These are phyloP conservation scores for Dynastes hyllus DNA, from an alignment of 2,888 invertebrate species.

Conservation along the genomic window DNA sequence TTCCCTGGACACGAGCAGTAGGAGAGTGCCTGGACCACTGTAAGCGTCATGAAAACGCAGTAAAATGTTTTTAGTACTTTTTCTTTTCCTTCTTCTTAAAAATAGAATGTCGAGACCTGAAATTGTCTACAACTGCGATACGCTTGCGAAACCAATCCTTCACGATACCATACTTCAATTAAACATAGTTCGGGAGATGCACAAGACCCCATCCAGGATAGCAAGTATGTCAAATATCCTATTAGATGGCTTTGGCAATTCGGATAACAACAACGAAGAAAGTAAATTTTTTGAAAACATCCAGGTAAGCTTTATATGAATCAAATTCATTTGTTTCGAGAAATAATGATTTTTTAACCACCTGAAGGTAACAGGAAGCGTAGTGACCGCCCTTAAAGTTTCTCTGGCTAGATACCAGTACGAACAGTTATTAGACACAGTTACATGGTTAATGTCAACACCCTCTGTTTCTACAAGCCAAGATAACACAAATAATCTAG, in stretches of 20 bases:
- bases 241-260: constrained; percentile 62
- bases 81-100: too few species aligned
- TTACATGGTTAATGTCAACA: constrained; percentile 70
- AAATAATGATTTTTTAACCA: constrained; percentile 11
- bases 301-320: constrained; percentile 55
- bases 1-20: constrained; percentile 78
- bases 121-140: constrained; percentile 83
- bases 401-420: constrained; percentile 91
- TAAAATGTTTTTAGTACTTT: too few species aligned
- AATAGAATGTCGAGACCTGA: constrained; percentile 73
- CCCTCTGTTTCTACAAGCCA: constrained; percentile 65
- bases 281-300: constrained; percentile 56
- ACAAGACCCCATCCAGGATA: constrained; percentile 59
- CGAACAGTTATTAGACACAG: constrained; percentile 88
- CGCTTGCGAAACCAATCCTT: constrained; percentile 87
- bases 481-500: constrained; percentile 61
- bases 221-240: constrained; percentile 65
- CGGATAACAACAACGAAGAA: constrained; percentile 53
- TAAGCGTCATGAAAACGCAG: constrained; percentile 44
- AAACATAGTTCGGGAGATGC: constrained; percentile 66
- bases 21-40: constrained; percentile 68
- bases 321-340: background rate
- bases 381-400: constrained; percentile 89
- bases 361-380: constrained; percentile 80
- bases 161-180: constrained; percentile 91